Evolutionary conservation across 2,888 invertebrate species (phyloP).

Genomic region (Siphonodentalium dalli): DNA sequence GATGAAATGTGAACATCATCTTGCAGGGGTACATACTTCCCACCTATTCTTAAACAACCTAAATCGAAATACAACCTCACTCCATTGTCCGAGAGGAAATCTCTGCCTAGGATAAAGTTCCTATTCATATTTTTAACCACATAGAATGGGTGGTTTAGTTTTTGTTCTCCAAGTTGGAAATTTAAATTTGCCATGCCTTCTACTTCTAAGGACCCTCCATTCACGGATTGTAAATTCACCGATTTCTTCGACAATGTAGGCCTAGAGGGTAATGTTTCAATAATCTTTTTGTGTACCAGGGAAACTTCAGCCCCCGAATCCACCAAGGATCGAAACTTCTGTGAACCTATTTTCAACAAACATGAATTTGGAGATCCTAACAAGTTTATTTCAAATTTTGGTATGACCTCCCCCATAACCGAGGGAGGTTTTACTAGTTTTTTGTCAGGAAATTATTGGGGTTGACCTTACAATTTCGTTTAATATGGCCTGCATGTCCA

Average conservation of each 20-base stretch:
- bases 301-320: conserved; percentile 19
- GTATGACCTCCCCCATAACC: not conserved
- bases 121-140: conserved; percentile 14
- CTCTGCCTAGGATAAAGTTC: conserved; percentile 14
- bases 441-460: no score
- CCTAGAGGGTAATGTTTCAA: conserved; percentile 1
- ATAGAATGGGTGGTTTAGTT: conserved; percentile 11
- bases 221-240: not conserved
- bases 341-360: conserved; percentile 4
- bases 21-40: conserved; percentile 16
- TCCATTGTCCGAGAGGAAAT: conserved; percentile 11
- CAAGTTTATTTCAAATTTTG: not conserved
- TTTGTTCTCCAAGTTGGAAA: conserved; percentile 1
- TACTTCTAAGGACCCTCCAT: not conserved
- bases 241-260: conserved; percentile 8
- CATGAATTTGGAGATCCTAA: conserved; percentile 6
- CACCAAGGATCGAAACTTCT: conserved; percentile 14
- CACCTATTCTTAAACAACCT: conserved; percentile 10
- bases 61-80: conserved; percentile 21
- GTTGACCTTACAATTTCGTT: no score
- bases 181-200: conserved; percentile 4
- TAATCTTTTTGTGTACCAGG: conserved; percentile 13
- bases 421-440: no score
- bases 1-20: conserved; percentile 23
- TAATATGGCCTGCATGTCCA: no score